Base-by-base conservation (phyloP, 2,888 invertebrate genomes). In the Tuta absoluta region DNA sequence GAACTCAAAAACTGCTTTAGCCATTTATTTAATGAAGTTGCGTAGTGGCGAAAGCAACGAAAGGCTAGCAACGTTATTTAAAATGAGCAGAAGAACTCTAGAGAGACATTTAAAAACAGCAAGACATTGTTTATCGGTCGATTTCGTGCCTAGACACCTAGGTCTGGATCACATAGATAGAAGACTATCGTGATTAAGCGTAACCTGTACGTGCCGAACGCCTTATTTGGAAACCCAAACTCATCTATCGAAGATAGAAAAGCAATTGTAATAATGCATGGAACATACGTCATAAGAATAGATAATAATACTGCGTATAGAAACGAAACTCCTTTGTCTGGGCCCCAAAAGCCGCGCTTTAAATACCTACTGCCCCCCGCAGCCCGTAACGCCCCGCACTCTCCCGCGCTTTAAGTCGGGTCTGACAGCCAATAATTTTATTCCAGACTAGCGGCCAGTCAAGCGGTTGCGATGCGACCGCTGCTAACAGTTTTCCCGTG, bases 201-300 rank as follows among this genome's bases (percentile, higher is more conserved):
- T n/a, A 69, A 69, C 37, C 37, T 67, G 8, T 60, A 53, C 21
- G 63, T 69, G 38, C 66, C 69, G 0, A 63, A 41, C 45, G 63
- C 63, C 1, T 57, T 63, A 28, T 63, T 65, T 64, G 67, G 66
- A 12, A 67, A 67, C 24, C 66, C 64, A 1, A 58, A 62, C 2
- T 53, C 57, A 45, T 11, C 49, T 23, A 19, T 28, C 23, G 63
- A 68, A 21, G 61, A 64, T 2, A 65, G 64, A 37, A 68, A 68
- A 58, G 63, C 64, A 14, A 67, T 68, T 33, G 41, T 51, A 11
- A 66, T 68, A 23, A 62, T 58, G 58, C 66, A 68, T 62, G 67
- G 63, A 12, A 68, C 67, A 57, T 68, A 67, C n/a, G n/a, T n/a
- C n/a, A n/a, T n/a, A n/a, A n/a, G n/a, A n/a, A n/a, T n/a, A n/a